Conservation (phyloP, 1,140 invertebrate genomes). For the Lordiphosa collinella region DNA sequence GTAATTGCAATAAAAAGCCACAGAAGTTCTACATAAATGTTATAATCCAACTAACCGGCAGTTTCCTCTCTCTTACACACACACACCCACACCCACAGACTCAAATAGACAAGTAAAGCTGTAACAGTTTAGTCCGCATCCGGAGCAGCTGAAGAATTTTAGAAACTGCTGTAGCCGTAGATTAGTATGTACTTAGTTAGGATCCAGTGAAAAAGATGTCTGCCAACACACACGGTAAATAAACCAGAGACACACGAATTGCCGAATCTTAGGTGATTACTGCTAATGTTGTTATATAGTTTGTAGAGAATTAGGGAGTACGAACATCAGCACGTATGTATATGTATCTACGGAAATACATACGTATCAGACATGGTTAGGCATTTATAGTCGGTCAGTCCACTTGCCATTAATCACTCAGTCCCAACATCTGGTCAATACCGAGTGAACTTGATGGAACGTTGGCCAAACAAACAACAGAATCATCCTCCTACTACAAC, state of each 20-base stretch:
- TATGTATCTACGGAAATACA: background rate
- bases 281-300: constrained; percentile 11
- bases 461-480: background rate
- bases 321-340: background rate
- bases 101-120: background rate
- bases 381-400: background rate
- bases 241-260: too few relatives aligned
- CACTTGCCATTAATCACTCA: background rate
- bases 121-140: background rate
- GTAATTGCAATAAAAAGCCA: constrained; percentile 78
- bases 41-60: constrained; percentile 43
- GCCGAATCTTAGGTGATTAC: background rate
- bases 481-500: background rate
- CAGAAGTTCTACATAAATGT: constrained; percentile 34
- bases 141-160: background rate
- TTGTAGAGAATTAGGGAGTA: background rate
- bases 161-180: constrained; percentile 1
- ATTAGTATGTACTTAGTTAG: constrained; percentile 9
- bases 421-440: background rate
- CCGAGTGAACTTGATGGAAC: background rate
- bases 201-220: constrained; percentile 4
- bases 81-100: constrained; percentile 5
- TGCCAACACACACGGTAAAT: too few relatives aligned
- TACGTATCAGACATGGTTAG: background rate
- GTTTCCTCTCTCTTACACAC: constrained; percentile 9